A percentile compares a stretch with the other conserved stretches of the same genome.
These are phyloP conservation scores for Syrrhaptes paradoxus DNA, from an alignment of 2,113 vertebrate genomes.

Conservation along the genomic window DNA sequence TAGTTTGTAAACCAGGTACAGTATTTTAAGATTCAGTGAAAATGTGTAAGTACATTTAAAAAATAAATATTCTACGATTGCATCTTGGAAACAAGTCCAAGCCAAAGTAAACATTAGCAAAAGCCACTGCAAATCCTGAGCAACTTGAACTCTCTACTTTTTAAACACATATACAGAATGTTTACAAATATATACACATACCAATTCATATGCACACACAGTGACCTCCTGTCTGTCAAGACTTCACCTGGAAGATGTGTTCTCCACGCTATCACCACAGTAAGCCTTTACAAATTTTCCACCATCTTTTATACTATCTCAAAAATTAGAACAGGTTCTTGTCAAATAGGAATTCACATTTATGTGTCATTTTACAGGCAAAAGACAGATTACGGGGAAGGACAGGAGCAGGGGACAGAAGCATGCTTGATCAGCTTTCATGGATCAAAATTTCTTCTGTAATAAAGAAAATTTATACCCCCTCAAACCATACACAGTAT, in stretches of 20 bases:
- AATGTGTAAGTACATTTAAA: background rate
- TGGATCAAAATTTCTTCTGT: conserved; percentile 30
- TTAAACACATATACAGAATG: background rate
- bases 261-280: background rate
- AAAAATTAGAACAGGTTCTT: conserved; percentile 5
- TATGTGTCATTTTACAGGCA: background rate
- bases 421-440: conserved; percentile 42
- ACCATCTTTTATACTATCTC: background rate
- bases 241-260: background rate
- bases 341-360: background rate
- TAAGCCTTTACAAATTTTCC: background rate
- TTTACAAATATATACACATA: background rate
- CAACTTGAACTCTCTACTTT: background rate
- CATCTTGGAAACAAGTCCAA: background rate
- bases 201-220: background rate
- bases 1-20: background rate
- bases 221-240: background rate
- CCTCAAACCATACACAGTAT: conserved; percentile 44
- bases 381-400: background rate
- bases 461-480: conserved; percentile 35
- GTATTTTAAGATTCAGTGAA: background rate
- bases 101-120: background rate
- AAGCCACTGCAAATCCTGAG: background rate
- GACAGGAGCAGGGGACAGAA: background rate
- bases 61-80: background rate